phyloP scores from a whole-genome alignment of 1,140 invertebrate genomes.

The Caenorhabditis tropicalis region DNA sequence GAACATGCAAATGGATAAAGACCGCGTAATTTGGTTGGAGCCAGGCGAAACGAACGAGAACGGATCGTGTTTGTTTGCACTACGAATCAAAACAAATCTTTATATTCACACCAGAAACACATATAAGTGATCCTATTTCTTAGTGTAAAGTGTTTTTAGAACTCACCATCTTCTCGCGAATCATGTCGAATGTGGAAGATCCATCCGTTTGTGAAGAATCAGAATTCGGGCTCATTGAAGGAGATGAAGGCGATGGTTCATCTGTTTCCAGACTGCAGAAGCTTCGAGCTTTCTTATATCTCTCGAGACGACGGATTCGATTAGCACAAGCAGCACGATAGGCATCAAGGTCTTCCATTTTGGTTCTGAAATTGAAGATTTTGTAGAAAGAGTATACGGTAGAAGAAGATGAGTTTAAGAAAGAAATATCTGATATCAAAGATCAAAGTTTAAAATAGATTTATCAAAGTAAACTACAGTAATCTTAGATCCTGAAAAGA shows the following conservation, averaged over 20 bases:
- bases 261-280: constrained; percentile 43
- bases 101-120: not conserved
- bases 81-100: constrained; percentile 39
- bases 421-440: no score
- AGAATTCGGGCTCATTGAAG: not conserved
- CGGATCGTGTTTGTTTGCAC: constrained; percentile 7
- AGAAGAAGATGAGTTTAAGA: not conserved
- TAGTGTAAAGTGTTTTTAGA: not conserved
- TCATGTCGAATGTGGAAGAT: constrained; percentile 36
- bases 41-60: constrained; percentile 6
- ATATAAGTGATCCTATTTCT: not conserved
- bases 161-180: constrained; percentile 45
- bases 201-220: not conserved
- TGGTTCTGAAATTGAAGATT: constrained; percentile 22
- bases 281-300: constrained; percentile 50
- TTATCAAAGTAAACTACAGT: not conserved
- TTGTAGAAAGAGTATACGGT: no score
- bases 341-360: constrained; percentile 39
- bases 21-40: constrained; percentile 38
- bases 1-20: constrained; percentile 24
- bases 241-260: constrained; percentile 30
- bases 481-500: not conserved
- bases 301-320: constrained; percentile 42
- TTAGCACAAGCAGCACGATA: constrained; percentile 45
- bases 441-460: not conserved